Base-by-base conservation (phyloP, 2,113 vertebrate genomes). In the Ascaphus truei region DNA sequence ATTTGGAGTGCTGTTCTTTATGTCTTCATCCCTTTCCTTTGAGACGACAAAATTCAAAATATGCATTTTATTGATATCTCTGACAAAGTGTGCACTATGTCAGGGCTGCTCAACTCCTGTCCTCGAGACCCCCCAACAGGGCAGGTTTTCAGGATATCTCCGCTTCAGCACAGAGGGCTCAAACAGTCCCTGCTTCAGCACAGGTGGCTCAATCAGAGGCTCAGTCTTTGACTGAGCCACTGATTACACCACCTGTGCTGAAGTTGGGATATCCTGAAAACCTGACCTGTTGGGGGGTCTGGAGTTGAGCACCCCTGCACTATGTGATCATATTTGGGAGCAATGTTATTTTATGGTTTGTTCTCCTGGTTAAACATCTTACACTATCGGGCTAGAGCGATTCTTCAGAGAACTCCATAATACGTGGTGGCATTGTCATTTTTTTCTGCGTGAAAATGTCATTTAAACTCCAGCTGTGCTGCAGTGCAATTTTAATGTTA, bases 381-480 rank as follows among this genome's bases (percentile, higher is more conserved):
- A 52, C 48, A 39, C 30, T 23, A 33, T 2, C 30, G 1, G n/a
- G n/a, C 41, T 43, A 27, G 3, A 36, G 30, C 18, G 5, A 16
- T 37, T 65, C 15, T 1, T 4, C 18, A 62, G 73, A 51, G 31
- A 63, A 66, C 27, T 15, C 2, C 13, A 61, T 71, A 71, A 69
- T 62, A 13, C 62, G 10, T 31, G 39, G 10, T 31, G 39, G 22
- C 51, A 72, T 31, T 5, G 3, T 9, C 0, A 3, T 62, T 48
- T 67, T 3, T 73, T 71, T n/a, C 53, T 25, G 45, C 15, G 29
- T 43, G 12, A 67, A 60, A 67, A 67, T 67, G 51, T 37, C 62
- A 74, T 59, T 74, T 76, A 52, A 69, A 75, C 43, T 77, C 7
- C 23, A 74, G 1, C 7, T 61, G 18, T 66, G 16, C 8, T 16